Percentiles rank a stretch among this genome's conserved stretches.
phyloP scores from a whole-genome alignment of 2,888 invertebrate species.

The Lasius platythorax region DNA sequence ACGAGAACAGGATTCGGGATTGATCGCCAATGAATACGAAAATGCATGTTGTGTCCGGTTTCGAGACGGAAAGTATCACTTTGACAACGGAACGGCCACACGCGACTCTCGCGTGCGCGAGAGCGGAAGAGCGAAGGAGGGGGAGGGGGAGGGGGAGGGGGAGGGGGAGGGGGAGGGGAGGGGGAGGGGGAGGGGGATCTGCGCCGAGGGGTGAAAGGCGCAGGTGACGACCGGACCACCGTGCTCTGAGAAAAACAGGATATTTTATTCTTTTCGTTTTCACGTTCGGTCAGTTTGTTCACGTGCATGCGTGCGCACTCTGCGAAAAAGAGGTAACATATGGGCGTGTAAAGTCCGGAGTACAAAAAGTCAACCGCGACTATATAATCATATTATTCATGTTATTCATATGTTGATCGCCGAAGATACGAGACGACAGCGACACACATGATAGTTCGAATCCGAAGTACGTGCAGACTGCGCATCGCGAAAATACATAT shows the following conservation, averaged over 20 bases:
- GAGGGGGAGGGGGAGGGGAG: background rate
- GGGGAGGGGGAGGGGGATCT: background rate
- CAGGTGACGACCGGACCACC: constrained; percentile 75
- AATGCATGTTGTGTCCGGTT: constrained; percentile 55
- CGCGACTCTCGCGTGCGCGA: constrained; percentile 22
- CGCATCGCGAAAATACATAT: background rate
- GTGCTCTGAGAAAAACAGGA: constrained; percentile 71
- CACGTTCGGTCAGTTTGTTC: constrained; percentile 63
- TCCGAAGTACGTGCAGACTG: background rate
- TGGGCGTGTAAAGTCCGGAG: constrained; percentile 28
- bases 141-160: background rate
- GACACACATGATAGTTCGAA: constrained; percentile 18
- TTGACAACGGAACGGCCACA: constrained; percentile 69
- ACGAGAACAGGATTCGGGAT: constrained; percentile 59
- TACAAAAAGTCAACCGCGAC: constrained; percentile 1
- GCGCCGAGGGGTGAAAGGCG: constrained; percentile 60
- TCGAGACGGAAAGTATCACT: constrained; percentile 64
- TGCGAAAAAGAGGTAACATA: constrained; percentile 44
- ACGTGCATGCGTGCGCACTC: constrained; percentile 29
- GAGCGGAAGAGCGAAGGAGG: background rate
- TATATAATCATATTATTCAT: constrained; percentile 43
- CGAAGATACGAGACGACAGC: constrained; percentile 8
- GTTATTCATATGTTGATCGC: constrained; percentile 36
- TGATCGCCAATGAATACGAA: constrained; percentile 77
- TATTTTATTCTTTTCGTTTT: constrained; percentile 59